Evolutionary conservation across 2,888 invertebrate species (phyloP).

Genomic region (Drosophila mercatorum): DNA sequence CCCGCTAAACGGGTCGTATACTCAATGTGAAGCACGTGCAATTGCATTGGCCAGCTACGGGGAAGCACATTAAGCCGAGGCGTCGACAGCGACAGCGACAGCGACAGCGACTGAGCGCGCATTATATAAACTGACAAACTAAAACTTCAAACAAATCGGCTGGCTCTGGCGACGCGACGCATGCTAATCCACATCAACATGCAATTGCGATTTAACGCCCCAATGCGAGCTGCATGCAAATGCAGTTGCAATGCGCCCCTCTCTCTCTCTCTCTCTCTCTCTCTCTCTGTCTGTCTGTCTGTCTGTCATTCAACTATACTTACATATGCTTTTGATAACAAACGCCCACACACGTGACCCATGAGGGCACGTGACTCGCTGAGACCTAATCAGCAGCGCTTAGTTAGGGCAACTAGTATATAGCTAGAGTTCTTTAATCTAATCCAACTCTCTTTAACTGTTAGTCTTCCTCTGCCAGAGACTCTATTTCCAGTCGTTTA

Average conservation of each 20-base stretch:
- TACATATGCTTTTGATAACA: background rate
- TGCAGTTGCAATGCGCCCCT: conserved; percentile 28
- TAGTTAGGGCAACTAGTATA: background rate
- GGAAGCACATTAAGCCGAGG: conserved; percentile 33
- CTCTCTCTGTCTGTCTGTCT: too few species aligned
- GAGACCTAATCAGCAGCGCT: background rate
- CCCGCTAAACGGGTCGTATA: conserved; percentile 15
- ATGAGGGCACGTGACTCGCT: conserved; percentile 11
- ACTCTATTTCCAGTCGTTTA: too few species aligned
- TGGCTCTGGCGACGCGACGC: conserved; percentile 35
- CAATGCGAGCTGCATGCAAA: conserved; percentile 55
- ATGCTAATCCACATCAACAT: conserved; percentile 64
- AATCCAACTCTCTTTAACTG: too few species aligned
- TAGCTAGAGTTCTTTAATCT: background rate
- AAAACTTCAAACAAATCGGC: conserved; percentile 32
- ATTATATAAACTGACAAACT: conserved; percentile 59
- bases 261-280: background rate
- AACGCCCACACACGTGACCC: conserved; percentile 20
- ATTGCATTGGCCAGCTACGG: conserved; percentile 25
- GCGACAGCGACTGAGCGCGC: conserved; percentile 11
- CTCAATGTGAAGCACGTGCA: conserved; percentile 8
- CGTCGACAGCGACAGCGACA: background rate
- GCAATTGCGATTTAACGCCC: conserved; percentile 64
- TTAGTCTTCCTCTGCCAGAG: too few species aligned
- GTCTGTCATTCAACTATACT: background rate